Conservation (phyloP, 2,113 vertebrate genomes). For the Centropus bengalensis region DNA sequence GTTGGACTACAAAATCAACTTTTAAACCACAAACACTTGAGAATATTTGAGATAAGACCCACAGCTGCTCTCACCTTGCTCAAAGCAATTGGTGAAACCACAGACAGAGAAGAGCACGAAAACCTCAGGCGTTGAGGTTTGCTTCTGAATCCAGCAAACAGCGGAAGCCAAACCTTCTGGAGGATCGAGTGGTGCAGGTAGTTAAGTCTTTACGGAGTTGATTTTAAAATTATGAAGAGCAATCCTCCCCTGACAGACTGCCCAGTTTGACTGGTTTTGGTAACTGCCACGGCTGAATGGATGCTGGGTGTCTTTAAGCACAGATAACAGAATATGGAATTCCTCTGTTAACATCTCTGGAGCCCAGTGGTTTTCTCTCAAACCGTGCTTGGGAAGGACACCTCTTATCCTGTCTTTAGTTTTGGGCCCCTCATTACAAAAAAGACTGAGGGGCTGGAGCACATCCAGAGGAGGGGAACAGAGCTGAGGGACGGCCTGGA, state of each 20-base stretch:
- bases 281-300: background rate
- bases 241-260: background rate
- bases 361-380: background rate
- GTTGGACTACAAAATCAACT: background rate
- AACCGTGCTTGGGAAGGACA: background rate
- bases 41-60: background rate
- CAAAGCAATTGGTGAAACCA: background rate
- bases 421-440: too few species aligned
- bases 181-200: background rate
- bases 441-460: too few species aligned
- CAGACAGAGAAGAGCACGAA: background rate
- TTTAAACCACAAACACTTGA: conserved; percentile 1
- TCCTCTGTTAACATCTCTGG: background rate
- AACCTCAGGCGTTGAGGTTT: background rate
- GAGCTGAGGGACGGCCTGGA: too few species aligned
- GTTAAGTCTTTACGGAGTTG: background rate
- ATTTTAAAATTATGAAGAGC: background rate
- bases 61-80: background rate
- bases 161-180: background rate
- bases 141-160: background rate
- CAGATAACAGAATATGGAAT: background rate
- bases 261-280: background rate
- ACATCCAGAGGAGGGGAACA: too few species aligned
- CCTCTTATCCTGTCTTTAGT: too few species aligned
- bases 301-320: background rate